A percentile compares a stretch with the other conserved stretches of the same genome.
These are phyloP conservation scores for Corvus hawaiiensis DNA, from an alignment of 2,113 vertebrate genomes.

Conservation along the genomic window DNA sequence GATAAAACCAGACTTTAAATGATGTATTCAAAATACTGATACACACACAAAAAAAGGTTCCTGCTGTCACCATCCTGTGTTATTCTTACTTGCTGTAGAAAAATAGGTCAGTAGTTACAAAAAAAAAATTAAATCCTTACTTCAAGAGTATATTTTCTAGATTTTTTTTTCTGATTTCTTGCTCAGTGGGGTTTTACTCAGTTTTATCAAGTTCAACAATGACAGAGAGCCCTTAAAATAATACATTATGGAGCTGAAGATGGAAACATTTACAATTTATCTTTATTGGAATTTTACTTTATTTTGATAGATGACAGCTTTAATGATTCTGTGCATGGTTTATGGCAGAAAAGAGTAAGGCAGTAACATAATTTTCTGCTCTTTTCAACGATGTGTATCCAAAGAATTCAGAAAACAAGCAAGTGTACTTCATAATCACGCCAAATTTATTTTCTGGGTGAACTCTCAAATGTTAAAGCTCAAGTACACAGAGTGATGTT, in stretches of 20 bases:
- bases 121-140: neutral
- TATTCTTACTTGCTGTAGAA: neutral
- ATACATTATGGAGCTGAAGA: neutral
- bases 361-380: neutral
- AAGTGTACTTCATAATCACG: conserved; percentile 6
- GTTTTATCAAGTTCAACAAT: conserved; percentile 16
- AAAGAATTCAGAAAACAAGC: conserved; percentile 38
- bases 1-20: neutral
- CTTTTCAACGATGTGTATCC: neutral
- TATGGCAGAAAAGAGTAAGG: neutral
- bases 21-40: neutral
- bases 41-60: neutral
- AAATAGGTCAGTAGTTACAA: neutral
- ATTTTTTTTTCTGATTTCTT: neutral
- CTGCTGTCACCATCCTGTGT: neutral
- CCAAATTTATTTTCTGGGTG: conserved; percentile 60
- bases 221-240: neutral
- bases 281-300: neutral
- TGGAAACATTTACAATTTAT: conserved; percentile 7
- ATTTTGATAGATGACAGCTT: conserved; percentile 43
- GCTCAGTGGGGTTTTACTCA: neutral
- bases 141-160: neutral
- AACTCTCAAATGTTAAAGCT: conserved; percentile 44
- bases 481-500: conserved; percentile 37
- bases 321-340: conserved; percentile 21